Percentiles rank a stretch among this genome's conserved stretches.
Evolutionary conservation across 2,113 vertebrate species (phyloP).

Genomic region (Grammomys surdaster): DNA sequence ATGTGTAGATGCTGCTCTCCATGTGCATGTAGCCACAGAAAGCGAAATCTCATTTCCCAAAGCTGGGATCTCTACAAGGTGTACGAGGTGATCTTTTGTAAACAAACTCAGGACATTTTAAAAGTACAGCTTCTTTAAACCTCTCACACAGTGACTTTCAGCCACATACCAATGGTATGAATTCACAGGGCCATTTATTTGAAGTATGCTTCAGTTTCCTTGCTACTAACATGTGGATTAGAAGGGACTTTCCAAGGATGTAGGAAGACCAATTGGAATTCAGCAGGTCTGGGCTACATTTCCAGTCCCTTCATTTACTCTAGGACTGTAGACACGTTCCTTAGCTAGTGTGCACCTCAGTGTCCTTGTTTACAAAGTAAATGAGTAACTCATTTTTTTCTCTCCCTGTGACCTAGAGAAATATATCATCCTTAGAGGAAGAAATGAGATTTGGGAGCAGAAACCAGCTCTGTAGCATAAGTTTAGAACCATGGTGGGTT

Average conservation of each 20-base stretch:
- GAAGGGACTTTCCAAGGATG: background rate
- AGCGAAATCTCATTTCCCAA: background rate
- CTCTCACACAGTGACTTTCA: background rate
- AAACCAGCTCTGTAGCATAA: background rate
- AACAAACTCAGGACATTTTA: conserved; percentile 29
- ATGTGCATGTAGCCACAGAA: background rate
- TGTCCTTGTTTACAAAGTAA: conserved; percentile 32
- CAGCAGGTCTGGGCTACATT: background rate
- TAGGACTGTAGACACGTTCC: background rate
- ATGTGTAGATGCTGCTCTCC: background rate
- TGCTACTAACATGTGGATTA: background rate
- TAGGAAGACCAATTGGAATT: background rate
- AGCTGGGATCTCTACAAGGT: background rate
- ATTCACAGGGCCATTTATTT: background rate
- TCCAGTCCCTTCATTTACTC: background rate
- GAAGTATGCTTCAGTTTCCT: conserved; percentile 24
- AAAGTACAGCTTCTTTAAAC: background rate
- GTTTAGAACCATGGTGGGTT: background rate
- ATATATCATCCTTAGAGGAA: background rate
- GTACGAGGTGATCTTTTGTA: background rate
- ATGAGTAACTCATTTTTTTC: background rate
- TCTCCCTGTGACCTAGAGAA: background rate
- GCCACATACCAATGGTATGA: background rate
- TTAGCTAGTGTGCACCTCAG: background rate
- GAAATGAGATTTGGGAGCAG: background rate